These are phyloP conservation scores for Galerucella calmariensis DNA, from an alignment of 2,888 invertebrate species.

Conservation along the genomic window DNA sequence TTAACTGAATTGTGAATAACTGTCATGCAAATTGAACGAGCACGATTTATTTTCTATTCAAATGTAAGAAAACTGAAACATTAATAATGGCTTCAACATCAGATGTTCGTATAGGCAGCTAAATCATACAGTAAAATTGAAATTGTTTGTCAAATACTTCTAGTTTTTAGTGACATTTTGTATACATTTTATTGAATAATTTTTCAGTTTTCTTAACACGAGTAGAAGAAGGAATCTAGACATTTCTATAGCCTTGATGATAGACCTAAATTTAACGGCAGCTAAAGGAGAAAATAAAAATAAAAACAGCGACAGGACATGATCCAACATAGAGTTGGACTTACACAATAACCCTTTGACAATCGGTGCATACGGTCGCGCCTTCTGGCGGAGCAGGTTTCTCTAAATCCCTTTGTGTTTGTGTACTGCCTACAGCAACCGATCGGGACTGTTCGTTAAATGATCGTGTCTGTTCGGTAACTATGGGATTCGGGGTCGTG, in stretches of 20 bases:
- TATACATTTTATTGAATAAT: neutral
- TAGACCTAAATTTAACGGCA: neutral
- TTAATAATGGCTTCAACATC: neutral
- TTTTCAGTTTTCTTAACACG: slow-evolving; percentile 4
- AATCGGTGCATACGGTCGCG: slow-evolving; percentile 81
- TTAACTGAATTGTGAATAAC: neutral
- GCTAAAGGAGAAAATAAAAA: slow-evolving; percentile 8
- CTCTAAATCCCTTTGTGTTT: slow-evolving; percentile 57
- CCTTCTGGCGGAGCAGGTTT: slow-evolving; percentile 63
- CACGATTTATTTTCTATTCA: neutral
- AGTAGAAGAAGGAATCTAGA: neutral
- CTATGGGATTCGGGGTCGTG: slow-evolving; percentile 63
- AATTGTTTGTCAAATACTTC: too few species aligned
- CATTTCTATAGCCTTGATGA: slow-evolving; percentile 1
- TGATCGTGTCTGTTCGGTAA: slow-evolving; percentile 58
- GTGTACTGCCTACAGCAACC: slow-evolving; percentile 51
- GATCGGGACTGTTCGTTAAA: slow-evolving; percentile 58
- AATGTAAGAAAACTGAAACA: slow-evolving; percentile 1
- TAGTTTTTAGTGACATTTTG: neutral
- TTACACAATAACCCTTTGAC: slow-evolving; percentile 90
- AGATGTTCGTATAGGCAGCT: too few species aligned
- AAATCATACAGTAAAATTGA: too few species aligned
- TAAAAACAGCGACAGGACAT: slow-evolving; percentile 31
- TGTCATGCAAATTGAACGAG: neutral
- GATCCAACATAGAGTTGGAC: slow-evolving; percentile 66